Conservation (phyloP, 2,797 vertebrate species). For the Sebastes aleutianus region DNA sequence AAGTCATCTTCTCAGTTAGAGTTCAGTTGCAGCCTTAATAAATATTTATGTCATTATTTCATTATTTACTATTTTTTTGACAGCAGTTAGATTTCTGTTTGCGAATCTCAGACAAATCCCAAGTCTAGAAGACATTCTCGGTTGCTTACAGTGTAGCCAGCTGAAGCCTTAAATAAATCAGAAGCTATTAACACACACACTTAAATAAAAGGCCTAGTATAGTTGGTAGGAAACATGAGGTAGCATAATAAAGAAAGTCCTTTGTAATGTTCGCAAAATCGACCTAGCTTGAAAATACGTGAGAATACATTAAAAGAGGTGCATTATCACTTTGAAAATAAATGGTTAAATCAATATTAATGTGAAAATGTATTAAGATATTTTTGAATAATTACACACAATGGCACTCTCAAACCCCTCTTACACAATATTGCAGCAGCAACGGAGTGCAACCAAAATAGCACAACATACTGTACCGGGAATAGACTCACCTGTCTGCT, state of each 20-base stretch:
- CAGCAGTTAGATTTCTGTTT: constrained; percentile 19
- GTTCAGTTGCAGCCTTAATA: constrained; percentile 18
- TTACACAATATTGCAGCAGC: not conserved
- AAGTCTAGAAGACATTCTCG: not conserved
- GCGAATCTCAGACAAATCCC: constrained; percentile 9
- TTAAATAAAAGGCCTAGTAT: not conserved
- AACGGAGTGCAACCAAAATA: constrained; percentile 31
- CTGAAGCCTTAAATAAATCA: constrained; percentile 3
- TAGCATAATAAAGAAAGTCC: not conserved
- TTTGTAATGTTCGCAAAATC: not conserved
- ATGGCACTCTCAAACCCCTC: not conserved
- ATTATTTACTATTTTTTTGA: constrained; percentile 37
- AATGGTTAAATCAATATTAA: not conserved
- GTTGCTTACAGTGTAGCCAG: not conserved
- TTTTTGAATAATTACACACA: not conserved
- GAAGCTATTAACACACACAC: not conserved
- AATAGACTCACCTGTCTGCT: constrained; percentile 59
- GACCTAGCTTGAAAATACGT: not conserved
- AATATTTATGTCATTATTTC: constrained; percentile 13
- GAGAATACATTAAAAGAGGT: not conserved
- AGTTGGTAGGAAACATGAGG: not conserved
- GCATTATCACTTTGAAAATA: not conserved
- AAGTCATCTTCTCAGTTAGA: constrained; percentile 9
- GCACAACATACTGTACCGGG: constrained; percentile 23
- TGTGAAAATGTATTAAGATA: not conserved